A percentile compares a stretch with the other conserved stretches of the same genome.
These are phyloP conservation scores for Cranoglanis bouderius DNA, from an alignment of 2,113 vertebrate genomes.

Conservation along the genomic window DNA sequence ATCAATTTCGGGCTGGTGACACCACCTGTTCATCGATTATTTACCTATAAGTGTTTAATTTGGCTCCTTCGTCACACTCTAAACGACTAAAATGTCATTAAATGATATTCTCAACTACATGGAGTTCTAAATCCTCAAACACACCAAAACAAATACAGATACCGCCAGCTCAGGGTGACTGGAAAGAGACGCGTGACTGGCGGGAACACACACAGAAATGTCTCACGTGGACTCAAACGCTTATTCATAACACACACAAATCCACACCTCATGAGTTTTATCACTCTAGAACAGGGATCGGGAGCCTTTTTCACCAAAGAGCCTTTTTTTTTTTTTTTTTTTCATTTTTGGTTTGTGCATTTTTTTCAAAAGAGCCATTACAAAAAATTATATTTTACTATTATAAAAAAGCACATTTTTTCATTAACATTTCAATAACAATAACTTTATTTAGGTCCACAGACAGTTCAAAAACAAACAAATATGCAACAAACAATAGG, in stretches of 20 bases:
- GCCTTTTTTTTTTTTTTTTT: no score
- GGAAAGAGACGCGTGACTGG: not conserved
- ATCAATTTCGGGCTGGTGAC: not conserved
- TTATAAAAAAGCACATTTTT: no score
- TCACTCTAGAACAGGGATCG: not conserved
- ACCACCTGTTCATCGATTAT: not conserved
- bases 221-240: not conserved
- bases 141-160: constrained; percentile 15
- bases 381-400: no score
- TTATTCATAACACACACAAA: constrained; percentile 23
- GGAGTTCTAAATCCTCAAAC: not conserved
- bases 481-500: no score
- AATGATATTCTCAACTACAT: not conserved
- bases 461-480: no score
- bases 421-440: no score
- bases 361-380: no score
- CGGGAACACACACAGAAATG: not conserved
- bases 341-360: no score
- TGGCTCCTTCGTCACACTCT: not conserved
- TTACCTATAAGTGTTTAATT: not conserved
- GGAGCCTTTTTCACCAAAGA: no score
- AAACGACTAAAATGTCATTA: not conserved
- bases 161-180: not conserved
- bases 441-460: no score
- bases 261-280: not conserved